Evolutionary conservation across 2,113 vertebrate genomes (phyloP).

Genomic region (Leucosticte australis): DNA sequence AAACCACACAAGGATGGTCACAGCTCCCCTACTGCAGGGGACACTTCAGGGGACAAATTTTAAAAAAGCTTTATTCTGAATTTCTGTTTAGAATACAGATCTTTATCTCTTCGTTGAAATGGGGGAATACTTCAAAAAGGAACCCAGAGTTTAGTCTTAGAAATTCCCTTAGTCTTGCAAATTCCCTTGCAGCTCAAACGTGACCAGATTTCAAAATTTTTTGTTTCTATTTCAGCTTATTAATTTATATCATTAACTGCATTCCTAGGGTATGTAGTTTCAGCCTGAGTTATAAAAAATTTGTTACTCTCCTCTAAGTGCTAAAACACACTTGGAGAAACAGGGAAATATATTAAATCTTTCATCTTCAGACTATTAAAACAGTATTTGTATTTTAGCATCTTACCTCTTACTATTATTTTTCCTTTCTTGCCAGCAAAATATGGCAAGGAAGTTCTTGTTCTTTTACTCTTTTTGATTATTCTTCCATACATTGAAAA

Average conservation of each 20-base stretch:
- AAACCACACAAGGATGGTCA: fast-evolving
- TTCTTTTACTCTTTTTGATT: neutral
- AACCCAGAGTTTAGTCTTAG: neutral
- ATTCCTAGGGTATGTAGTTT: neutral
- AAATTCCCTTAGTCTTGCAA: neutral
- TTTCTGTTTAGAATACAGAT: neutral
- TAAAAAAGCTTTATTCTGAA: neutral
- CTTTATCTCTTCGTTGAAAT: neutral
- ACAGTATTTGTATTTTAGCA: neutral
- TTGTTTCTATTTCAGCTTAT: neutral
- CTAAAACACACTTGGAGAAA: neutral
- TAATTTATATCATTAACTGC: neutral
- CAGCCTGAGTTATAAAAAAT: neutral
- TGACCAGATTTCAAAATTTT: neutral
- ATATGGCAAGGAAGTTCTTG: neutral
- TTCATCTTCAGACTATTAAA: neutral
- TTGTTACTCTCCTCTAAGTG: neutral
- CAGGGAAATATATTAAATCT: neutral
- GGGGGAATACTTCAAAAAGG: neutral
- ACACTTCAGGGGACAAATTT: neutral
- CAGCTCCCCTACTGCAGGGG: neutral
- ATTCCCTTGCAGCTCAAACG: neutral
- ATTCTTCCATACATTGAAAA: neutral
- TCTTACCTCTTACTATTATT: neutral
- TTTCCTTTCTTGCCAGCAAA: neutral